Base-by-base conservation (phyloP, 1,140 invertebrate genomes). In the Macrobrachium nipponense region DNA sequence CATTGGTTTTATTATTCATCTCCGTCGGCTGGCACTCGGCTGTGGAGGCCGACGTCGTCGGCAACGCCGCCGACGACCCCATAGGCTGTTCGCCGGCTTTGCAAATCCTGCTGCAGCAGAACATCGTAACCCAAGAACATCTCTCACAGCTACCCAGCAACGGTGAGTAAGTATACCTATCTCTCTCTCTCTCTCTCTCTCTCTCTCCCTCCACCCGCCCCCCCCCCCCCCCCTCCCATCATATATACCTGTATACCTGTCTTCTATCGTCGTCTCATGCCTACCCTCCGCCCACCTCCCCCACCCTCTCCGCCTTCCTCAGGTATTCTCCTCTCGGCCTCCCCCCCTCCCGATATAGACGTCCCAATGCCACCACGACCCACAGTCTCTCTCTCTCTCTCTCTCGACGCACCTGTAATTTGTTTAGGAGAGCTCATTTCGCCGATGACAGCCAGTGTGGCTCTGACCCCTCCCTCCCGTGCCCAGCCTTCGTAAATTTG, bases 141-240 rank as follows among this genome's bases (percentile, higher is more conserved):
- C 78, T 80, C 7, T 61, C 78, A 18, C 78, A 66, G 27, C 78
- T 80, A n/a, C 78, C 78, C 18, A 62, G 78, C 78, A 27, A 80
- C 44, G 78, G 78, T 80, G 62, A 80, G 61, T 79, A 60, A 7
- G 27, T 58, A n/a, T 36, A 36, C 27, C 27, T 36, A 36, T 36
- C 27, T 36, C 27, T 36, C 27, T 36, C 27, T 36, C 27, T 36
- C 27, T 36, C 27, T 36, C 27, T 36, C 27, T 36, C 27, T 36
- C 27, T 36, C 27, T 36, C 27, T 36, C 27, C 4, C 23, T 61
- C 6, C 18, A 3, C 18, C 15, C 15, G 10, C 12, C 58, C 75
- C 58, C 14, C 5, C 23, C 15, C 76, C 36, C 36, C 2, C 72
- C 72, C 18, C 5, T 12, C 8, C 64, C 64, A 11, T 3, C 61